Conservation (phyloP, 2,113 vertebrate species). For the Neoarius graeffei region DNA sequence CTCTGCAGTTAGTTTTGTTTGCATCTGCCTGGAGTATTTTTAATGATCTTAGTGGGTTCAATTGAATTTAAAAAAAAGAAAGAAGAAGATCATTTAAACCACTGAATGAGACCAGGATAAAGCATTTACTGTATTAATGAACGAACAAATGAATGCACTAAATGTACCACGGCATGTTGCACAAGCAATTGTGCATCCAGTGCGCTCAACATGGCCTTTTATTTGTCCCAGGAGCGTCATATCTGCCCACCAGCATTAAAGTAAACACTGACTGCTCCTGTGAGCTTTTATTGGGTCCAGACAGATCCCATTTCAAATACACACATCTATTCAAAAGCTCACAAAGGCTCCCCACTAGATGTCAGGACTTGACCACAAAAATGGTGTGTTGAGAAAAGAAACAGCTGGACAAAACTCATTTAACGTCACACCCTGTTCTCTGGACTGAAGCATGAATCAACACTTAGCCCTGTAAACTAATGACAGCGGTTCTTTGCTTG, state of each 20-base stretch:
- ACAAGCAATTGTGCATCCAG: not conserved
- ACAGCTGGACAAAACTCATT: not conserved
- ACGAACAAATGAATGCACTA: too few relatives aligned
- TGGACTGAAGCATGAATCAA: slow-evolving; percentile 11
- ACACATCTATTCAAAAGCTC: not conserved
- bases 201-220: not conserved
- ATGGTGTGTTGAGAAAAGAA: too few relatives aligned
- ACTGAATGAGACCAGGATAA: not conserved
- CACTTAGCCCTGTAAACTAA: slow-evolving; percentile 4
- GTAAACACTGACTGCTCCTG: not conserved
- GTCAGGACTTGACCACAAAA: slow-evolving; percentile 41
- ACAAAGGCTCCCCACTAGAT: slow-evolving; percentile 53
- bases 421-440: slow-evolving; percentile 13
- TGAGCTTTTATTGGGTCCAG: not conserved
- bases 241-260: not conserved
- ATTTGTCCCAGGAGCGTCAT: not conserved
- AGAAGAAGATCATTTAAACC: not conserved
- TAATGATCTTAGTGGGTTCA: not conserved
- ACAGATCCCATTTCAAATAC: not conserved
- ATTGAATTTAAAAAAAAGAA: too few relatives aligned
- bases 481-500: slow-evolving; percentile 16
- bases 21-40: not conserved
- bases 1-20: not conserved
- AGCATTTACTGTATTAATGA: not conserved
- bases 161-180: not conserved